Percentiles rank a stretch among this genome's conserved stretches.
Conservation (phyloP, 2,888 invertebrate species). For the Acronicta psi region DNA sequence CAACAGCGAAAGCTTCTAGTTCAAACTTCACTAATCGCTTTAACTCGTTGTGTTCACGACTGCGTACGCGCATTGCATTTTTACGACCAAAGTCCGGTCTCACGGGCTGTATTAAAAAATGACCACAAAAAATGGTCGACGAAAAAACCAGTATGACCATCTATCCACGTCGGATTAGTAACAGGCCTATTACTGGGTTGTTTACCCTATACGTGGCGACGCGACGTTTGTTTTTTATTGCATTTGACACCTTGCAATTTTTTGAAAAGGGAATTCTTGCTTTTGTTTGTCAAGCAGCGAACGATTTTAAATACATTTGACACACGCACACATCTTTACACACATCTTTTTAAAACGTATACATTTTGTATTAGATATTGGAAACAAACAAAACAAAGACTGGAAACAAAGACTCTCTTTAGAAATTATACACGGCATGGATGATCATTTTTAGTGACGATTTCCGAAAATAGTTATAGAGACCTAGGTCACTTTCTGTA, state of each 20-base stretch:
- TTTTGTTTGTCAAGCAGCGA: neutral
- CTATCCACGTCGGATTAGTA: conserved; percentile 70
- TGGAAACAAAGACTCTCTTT: no score
- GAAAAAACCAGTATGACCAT: conserved; percentile 70
- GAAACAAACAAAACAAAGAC: no score
- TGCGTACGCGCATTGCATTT: conserved; percentile 74
- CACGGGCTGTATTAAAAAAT: conserved; percentile 68
- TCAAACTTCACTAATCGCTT: conserved; percentile 53
- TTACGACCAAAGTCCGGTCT: conserved; percentile 67
- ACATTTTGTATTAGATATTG: no score
- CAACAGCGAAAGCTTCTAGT: conserved; percentile 49
- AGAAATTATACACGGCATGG: no score
- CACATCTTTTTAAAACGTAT: no score
- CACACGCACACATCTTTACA: no score
- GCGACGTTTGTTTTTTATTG: conserved; percentile 52
- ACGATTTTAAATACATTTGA: neutral
- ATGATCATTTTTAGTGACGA: no score
- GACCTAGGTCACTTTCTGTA: no score
- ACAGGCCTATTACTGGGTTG: conserved; percentile 65
- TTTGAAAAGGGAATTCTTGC: conserved; percentile 1
- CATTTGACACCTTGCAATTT: conserved; percentile 45
- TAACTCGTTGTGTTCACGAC: conserved; percentile 53
- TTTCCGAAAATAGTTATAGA: no score
- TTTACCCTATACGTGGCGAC: conserved; percentile 63
- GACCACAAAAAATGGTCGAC: conserved; percentile 70